Conservation (phyloP, 2,888 invertebrate species). For the Lapara coniferarum region DNA sequence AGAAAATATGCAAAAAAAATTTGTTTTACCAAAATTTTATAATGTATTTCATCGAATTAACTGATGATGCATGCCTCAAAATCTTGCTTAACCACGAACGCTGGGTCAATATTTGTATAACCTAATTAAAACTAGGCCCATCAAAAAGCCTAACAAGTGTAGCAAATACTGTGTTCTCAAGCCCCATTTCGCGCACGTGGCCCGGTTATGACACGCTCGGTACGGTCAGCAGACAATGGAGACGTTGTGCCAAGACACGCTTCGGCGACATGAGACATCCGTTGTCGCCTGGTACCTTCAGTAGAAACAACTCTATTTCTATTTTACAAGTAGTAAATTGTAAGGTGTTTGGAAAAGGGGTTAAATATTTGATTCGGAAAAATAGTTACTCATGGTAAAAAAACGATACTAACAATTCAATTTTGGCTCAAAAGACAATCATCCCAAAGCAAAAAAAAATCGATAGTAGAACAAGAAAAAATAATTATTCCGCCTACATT, state of each 20-base stretch:
- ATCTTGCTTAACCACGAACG: too few species aligned
- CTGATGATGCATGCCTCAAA: too few species aligned
- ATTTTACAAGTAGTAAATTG: not conserved
- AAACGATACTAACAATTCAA: not conserved
- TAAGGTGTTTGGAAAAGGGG: too few species aligned
- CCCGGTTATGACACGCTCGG: constrained; percentile 29
- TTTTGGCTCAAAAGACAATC: not conserved
- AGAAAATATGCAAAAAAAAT: too few species aligned
- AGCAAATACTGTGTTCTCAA: constrained; percentile 10
- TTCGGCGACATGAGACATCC: constrained; percentile 61
- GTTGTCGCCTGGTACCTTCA: constrained; percentile 51
- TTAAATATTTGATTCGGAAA: too few species aligned
- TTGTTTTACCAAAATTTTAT: too few species aligned
- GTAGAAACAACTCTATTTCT: constrained; percentile 34
- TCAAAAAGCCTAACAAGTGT: not conserved
- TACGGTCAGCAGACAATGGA: constrained; percentile 60
- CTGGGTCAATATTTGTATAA: not conserved
- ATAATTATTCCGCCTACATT: constrained; percentile 37
- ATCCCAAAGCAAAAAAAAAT: not conserved
- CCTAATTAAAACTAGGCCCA: not conserved
- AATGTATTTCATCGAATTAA: too few species aligned
- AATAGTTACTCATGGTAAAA: not conserved
- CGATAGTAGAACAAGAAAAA: not conserved
- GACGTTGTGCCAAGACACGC: constrained; percentile 56
- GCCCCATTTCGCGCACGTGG: constrained; percentile 28